A percentile compares a stretch with the other conserved stretches of the same genome.
These are phyloP conservation scores for Myotis yumanensis DNA, from an alignment of 2,113 vertebrate genomes.

Conservation along the genomic window DNA sequence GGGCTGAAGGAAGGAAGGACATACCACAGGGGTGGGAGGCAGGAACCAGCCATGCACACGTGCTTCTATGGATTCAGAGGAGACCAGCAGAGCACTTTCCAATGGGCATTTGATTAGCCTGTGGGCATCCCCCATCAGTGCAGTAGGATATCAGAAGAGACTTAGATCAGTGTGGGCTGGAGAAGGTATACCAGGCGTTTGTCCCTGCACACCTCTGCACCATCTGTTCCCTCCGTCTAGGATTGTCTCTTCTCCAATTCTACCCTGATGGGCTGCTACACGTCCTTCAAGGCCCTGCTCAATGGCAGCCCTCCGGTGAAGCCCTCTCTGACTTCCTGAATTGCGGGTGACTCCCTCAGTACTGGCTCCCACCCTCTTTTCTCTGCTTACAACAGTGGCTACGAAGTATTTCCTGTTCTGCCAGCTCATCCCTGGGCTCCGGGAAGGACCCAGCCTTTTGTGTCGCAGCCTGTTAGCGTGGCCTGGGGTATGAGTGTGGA, in stretches of 20 bases:
- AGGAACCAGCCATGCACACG: background rate
- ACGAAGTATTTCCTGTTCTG: background rate
- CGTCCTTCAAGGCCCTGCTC: background rate
- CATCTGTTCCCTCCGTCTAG: background rate
- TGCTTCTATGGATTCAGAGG: background rate
- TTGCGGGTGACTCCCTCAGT: background rate
- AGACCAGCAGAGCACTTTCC: background rate
- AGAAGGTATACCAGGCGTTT: background rate
- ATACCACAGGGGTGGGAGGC: background rate
- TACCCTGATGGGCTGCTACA: background rate
- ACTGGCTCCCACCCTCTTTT: background rate
- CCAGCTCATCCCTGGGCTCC: background rate
- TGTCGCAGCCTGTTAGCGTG: background rate
- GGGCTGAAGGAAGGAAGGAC: background rate
- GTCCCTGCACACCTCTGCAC: background rate
- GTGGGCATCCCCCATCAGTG: background rate
- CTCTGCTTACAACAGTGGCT: background rate
- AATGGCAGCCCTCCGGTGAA: background rate
- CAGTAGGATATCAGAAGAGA: background rate
- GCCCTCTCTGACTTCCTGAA: background rate
- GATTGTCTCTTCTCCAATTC: background rate
- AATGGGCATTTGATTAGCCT: background rate
- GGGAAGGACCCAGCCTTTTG: background rate
- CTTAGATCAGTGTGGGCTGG: background rate
- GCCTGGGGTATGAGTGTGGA: background rate